These are phyloP conservation scores for Spinus olivaceus DNA, from an alignment of 2,797 vertebrate species.

Conservation along the genomic window DNA sequence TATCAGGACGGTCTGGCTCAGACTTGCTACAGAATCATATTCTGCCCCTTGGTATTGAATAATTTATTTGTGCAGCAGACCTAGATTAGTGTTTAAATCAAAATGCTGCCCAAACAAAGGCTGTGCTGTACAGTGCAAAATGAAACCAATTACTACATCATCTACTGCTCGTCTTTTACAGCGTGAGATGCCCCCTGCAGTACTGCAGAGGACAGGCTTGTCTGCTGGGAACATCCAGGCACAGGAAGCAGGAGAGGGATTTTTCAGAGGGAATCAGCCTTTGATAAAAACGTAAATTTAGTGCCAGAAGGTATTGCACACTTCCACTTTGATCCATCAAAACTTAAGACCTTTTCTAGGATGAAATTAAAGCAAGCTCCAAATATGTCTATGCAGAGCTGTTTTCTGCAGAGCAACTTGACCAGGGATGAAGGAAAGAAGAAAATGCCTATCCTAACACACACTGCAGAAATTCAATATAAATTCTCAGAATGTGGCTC, in stretches of 20 bases:
- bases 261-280: conserved; percentile 12
- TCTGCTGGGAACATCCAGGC: background rate
- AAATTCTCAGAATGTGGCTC: background rate
- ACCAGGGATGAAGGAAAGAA: background rate
- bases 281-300: conserved; percentile 18
- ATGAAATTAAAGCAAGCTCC: background rate
- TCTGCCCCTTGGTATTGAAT: conserved; percentile 50
- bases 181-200: conserved; percentile 60
- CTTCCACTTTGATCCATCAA: background rate
- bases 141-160: conserved; percentile 60
- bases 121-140: conserved; percentile 46
- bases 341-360: background rate
- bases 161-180: conserved; percentile 34
- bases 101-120: conserved; percentile 65
- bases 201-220: conserved; percentile 6
- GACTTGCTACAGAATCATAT: conserved; percentile 37
- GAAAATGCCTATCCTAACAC: background rate
- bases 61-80: conserved; percentile 56
- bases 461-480: background rate
- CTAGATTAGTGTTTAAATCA: conserved; percentile 66
- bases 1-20: conserved; percentile 34
- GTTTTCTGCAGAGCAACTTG: background rate
- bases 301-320: background rate
- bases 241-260: background rate
- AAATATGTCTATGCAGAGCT: background rate